phyloP scores from a whole-genome alignment of 2,888 invertebrate genomes.

The Nemoura dubitans region DNA sequence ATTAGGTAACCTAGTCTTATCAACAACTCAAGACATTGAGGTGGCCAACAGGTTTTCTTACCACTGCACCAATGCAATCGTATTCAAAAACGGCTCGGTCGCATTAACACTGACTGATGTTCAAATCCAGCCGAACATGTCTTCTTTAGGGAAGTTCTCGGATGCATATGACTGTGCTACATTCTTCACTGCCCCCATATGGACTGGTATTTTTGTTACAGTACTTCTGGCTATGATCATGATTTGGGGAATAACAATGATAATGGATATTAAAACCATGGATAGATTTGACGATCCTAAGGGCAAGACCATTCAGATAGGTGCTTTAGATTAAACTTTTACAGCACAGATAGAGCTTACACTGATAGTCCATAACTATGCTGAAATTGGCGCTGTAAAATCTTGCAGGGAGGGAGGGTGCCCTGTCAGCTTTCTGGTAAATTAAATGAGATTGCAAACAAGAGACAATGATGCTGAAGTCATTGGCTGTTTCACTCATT shows the following conservation, averaged over 20 bases:
- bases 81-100: conserved; percentile 43
- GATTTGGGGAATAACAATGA: conserved; percentile 87
- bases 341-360: too few species aligned
- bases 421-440: too few species aligned
- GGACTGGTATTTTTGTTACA: conserved; percentile 87
- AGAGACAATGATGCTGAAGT: too few species aligned
- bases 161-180: conserved; percentile 89
- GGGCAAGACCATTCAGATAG: conserved; percentile 92
- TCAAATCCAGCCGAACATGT: conserved; percentile 51
- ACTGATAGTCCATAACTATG: neutral
- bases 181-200: conserved; percentile 90
- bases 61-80: conserved; percentile 53
- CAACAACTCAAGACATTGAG: conserved; percentile 47
- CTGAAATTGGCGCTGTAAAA: too few species aligned
- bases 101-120: conserved; percentile 51
- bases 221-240: conserved; percentile 81
- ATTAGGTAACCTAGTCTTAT: neutral
- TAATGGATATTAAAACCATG: conserved; percentile 95
- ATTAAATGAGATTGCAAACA: too few species aligned
- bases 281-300: conserved; percentile 99
- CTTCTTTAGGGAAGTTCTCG: conserved; percentile 64
- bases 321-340: conserved; percentile 73
- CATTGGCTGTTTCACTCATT: too few species aligned
- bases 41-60: conserved; percentile 54
- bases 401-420: too few species aligned